Conservation (phyloP, 1,140 invertebrate genomes). For the Drosophila obscura region DNA sequence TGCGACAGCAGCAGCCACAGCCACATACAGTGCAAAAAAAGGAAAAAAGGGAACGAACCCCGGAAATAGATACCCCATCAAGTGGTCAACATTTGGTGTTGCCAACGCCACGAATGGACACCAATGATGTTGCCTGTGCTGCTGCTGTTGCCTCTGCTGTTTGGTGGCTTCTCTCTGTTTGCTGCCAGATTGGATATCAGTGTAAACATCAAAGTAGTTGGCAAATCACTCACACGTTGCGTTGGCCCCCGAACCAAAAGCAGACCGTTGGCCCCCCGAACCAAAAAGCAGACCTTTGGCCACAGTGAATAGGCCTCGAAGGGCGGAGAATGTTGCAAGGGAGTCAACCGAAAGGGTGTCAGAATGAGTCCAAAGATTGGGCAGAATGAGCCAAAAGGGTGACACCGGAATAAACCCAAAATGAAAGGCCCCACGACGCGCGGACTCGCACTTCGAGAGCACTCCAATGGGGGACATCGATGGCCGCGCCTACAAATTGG, state of each 20-base stretch:
- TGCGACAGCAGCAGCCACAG: slow-evolving; percentile 43
- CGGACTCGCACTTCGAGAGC: too few relatives aligned
- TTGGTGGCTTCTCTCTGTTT: slow-evolving; percentile 1
- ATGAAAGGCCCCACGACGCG: too few relatives aligned
- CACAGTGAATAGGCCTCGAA: not conserved
- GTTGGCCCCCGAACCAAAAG: slow-evolving; percentile 38
- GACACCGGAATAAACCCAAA: too few relatives aligned
- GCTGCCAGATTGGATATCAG: slow-evolving; percentile 59
- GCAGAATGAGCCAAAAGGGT: too few relatives aligned
- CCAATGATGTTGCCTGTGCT: not conserved
- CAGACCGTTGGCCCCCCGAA: slow-evolving; percentile 11
- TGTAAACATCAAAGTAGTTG: slow-evolving; percentile 68
- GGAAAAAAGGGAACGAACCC: not conserved
- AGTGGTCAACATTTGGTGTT: slow-evolving; percentile 57
- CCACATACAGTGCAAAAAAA: not conserved
- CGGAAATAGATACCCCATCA: slow-evolving; percentile 72
- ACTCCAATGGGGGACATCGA: too few relatives aligned
- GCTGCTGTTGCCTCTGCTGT: not conserved
- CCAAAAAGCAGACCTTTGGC: slow-evolving; percentile 25
- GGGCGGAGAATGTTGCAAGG: not conserved
- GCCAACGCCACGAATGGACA: too few relatives aligned
- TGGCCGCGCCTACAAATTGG: slow-evolving; percentile 43
- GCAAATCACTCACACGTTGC: slow-evolving; percentile 64
- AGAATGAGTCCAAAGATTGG: too few relatives aligned
- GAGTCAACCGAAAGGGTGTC: too few relatives aligned